These are phyloP conservation scores for Rapana venosa DNA, from an alignment of 2,888 invertebrate species.

Conservation along the genomic window DNA sequence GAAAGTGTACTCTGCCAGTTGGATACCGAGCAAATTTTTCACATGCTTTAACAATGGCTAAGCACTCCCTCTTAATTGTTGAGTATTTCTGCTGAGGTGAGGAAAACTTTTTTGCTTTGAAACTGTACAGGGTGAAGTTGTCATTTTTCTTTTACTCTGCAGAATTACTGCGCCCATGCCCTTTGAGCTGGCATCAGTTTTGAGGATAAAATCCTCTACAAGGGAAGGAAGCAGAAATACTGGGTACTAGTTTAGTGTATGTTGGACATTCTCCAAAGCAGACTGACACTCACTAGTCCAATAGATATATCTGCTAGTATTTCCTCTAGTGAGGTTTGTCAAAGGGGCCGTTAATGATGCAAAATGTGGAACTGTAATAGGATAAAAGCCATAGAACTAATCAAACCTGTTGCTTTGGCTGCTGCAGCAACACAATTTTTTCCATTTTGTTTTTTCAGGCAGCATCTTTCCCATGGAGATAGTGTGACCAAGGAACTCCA, in stretches of 20 bases:
- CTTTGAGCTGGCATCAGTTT: neutral
- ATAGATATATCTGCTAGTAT: neutral
- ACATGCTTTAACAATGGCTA: neutral
- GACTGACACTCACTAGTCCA: neutral
- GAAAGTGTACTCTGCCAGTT: neutral
- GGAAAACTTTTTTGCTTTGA: neutral
- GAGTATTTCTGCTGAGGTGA: neutral
- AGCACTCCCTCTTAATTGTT: neutral
- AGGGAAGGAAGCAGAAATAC: neutral
- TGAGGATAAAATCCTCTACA: neutral
- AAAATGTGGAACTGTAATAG: neutral
- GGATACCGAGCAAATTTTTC: neutral
- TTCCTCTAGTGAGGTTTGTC: neutral
- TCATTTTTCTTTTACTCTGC: neutral
- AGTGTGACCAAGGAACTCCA: neutral
- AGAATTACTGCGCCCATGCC: neutral
- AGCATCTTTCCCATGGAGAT: neutral
- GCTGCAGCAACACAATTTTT: neutral
- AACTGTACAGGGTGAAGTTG: neutral
- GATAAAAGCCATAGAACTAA: neutral
- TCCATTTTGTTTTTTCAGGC: neutral
- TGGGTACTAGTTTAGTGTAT: neutral
- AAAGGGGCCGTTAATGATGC: neutral
- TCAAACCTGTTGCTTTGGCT: neutral
- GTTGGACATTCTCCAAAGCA: neutral